Percentiles rank a stretch among this genome's conserved stretches.
These are phyloP conservation scores for Drosophila rubida DNA, from an alignment of 2,888 invertebrate genomes.

Conservation along the genomic window DNA sequence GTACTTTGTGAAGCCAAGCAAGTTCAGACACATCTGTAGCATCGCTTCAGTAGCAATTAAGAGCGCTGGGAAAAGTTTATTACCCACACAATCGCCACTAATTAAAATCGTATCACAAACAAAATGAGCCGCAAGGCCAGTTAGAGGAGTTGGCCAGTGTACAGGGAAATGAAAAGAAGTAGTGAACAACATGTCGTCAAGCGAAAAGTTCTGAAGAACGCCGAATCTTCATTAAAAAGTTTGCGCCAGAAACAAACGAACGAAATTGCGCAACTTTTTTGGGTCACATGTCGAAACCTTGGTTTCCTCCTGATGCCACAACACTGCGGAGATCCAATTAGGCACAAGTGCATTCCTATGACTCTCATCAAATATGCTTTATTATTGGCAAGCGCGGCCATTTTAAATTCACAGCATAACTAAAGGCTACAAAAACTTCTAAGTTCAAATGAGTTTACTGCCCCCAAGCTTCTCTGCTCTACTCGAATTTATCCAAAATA, in stretches of 20 bases:
- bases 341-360: slow-evolving; percentile 58
- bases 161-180: slow-evolving; percentile 72
- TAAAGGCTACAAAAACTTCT: slow-evolving; percentile 73
- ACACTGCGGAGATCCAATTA: slow-evolving; percentile 74
- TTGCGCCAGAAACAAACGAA: slow-evolving; percentile 44
- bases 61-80: slow-evolving; percentile 58
- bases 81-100: slow-evolving; percentile 60
- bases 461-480: too few relatives aligned
- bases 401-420: slow-evolving; percentile 58
- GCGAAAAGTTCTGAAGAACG: slow-evolving; percentile 72
- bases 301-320: slow-evolving; percentile 25
- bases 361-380: slow-evolving; percentile 60
- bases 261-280: slow-evolving; percentile 58
- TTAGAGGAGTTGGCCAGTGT: slow-evolving; percentile 43
- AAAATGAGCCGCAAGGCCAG: slow-evolving; percentile 57
- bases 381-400: slow-evolving; percentile 68
- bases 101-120: slow-evolving; percentile 77
- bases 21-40: slow-evolving; percentile 13
- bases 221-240: slow-evolving; percentile 77
- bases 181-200: slow-evolving; percentile 68
- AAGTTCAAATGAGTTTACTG: slow-evolving; percentile 61
- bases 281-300: slow-evolving; percentile 52
- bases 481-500: too few relatives aligned
- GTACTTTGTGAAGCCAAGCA: slow-evolving; percentile 1
- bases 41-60: slow-evolving; percentile 57